phyloP scores from a whole-genome alignment of 2,113 vertebrate genomes.

The Lagopus leucura region DNA sequence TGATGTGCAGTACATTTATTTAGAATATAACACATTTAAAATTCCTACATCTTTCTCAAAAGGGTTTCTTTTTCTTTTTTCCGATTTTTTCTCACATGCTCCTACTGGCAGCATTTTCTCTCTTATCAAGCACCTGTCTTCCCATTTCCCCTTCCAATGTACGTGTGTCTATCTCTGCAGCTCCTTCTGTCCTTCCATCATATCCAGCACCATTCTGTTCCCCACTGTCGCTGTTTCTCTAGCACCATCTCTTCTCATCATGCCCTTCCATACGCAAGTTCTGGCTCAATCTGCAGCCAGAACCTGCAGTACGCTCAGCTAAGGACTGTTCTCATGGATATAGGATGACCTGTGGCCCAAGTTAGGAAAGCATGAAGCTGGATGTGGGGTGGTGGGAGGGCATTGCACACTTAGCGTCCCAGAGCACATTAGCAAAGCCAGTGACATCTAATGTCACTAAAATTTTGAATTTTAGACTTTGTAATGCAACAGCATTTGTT shows the following conservation, averaged over 20 bases:
- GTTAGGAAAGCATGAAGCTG: not conserved
- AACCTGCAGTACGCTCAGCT: not conserved
- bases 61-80: not conserved
- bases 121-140: not conserved
- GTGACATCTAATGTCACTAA: not conserved
- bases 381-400: not conserved
- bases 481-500: constrained; percentile 16
- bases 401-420: not conserved
- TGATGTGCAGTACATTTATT: not conserved
- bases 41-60: not conserved
- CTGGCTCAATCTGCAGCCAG: not conserved
- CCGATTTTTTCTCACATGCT: not conserved
- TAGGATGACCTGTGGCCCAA: not conserved
- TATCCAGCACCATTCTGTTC: not conserved
- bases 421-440: not conserved
- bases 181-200: not conserved
- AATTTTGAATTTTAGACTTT: not conserved
- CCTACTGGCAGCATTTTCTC: fast-evolving
- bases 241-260: fast-evolving
- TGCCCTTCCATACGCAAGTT: fast-evolving
- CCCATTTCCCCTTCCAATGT: not conserved
- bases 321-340: not conserved
- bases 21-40: not conserved
- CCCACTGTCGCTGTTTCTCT: not conserved
- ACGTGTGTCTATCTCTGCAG: fast-evolving